Percentiles rank a stretch among this genome's conserved stretches.
Conservation (phyloP, 2,797 vertebrate species). For the Danio albolineatus region DNA sequence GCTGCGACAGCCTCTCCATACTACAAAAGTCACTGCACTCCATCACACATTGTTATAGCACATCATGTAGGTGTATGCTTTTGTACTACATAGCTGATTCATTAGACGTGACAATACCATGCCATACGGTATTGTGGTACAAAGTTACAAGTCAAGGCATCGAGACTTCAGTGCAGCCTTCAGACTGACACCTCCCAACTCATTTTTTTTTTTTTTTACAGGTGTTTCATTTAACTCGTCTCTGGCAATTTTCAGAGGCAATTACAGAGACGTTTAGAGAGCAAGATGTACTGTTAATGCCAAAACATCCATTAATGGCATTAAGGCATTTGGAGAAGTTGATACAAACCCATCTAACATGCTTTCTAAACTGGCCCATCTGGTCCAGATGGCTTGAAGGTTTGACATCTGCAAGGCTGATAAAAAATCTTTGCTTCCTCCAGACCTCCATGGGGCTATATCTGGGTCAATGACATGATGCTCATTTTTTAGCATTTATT, state of each 20-base stretch:
- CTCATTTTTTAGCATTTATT: not conserved
- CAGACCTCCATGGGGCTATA: conserved; percentile 25
- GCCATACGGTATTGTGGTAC: conserved; percentile 2
- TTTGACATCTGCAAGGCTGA: conserved; percentile 48
- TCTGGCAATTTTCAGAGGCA: conserved; percentile 25
- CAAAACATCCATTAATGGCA: conserved; percentile 34
- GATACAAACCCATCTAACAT: conserved; percentile 37
- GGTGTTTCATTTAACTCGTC: conserved; percentile 27
- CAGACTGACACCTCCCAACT: conserved; percentile 28
- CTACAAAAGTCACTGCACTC: conserved; percentile 45
- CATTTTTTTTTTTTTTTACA: not conserved
- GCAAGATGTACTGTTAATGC: not conserved
- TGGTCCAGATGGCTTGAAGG: conserved; percentile 47
- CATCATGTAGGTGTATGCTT: conserved; percentile 50
- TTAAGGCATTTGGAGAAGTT: conserved; percentile 36
- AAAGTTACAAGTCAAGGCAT: conserved; percentile 42
- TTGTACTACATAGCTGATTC: conserved; percentile 46
- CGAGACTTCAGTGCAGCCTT: conserved; percentile 33
- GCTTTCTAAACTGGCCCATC: conserved; percentile 43
- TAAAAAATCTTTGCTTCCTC: conserved; percentile 37
- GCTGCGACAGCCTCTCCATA: conserved; percentile 46
- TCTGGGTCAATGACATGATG: conserved; percentile 28
- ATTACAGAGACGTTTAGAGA: conserved; percentile 20
- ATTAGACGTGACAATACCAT: conserved; percentile 24
- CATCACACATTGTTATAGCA: conserved; percentile 44